Conservation (phyloP, 2,797 vertebrate species). For the Odontamblyopus rebecca region DNA sequence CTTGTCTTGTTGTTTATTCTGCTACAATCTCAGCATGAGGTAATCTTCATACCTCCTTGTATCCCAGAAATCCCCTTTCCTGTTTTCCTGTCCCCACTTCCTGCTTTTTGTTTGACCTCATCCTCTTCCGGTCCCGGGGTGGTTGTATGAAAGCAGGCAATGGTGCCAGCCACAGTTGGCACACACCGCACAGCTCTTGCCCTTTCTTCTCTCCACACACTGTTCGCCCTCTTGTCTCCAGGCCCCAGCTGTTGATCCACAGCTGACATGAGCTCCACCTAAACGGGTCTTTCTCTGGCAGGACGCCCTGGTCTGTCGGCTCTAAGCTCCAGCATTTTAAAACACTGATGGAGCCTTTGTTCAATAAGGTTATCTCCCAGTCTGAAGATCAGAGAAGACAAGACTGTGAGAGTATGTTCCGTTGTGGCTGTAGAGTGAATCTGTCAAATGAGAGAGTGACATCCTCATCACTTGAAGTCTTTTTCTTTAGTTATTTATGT, state of each 20-base stretch:
- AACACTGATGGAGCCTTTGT: conserved; percentile 48
- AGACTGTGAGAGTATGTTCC: conserved; percentile 9
- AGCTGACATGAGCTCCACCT: conserved; percentile 73
- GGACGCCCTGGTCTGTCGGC: conserved; percentile 50
- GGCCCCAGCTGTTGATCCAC: conserved; percentile 70
- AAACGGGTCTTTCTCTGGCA: conserved; percentile 66
- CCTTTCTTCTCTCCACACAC: conserved; percentile 49
- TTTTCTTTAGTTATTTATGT: too few species aligned
- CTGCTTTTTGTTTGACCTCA: conserved; percentile 33
- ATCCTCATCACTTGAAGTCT: neutral
- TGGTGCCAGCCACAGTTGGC: conserved; percentile 52
- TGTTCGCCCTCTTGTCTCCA: conserved; percentile 35
- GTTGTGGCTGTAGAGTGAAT: neutral
- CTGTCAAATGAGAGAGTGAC: neutral
- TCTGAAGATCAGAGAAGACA: conserved; percentile 24
- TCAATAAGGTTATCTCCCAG: conserved; percentile 34
- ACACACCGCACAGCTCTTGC: conserved; percentile 46
- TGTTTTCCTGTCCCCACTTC: conserved; percentile 22
- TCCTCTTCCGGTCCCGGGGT: conserved; percentile 31
- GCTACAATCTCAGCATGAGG: neutral
- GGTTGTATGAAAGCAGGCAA: conserved; percentile 23
- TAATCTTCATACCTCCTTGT: neutral
- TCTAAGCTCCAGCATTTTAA: conserved; percentile 19
- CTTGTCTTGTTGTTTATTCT: neutral
- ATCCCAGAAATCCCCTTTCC: conserved; percentile 25